phyloP scores from a whole-genome alignment of 2,888 invertebrate species.

The Augiades crinisus region DNA sequence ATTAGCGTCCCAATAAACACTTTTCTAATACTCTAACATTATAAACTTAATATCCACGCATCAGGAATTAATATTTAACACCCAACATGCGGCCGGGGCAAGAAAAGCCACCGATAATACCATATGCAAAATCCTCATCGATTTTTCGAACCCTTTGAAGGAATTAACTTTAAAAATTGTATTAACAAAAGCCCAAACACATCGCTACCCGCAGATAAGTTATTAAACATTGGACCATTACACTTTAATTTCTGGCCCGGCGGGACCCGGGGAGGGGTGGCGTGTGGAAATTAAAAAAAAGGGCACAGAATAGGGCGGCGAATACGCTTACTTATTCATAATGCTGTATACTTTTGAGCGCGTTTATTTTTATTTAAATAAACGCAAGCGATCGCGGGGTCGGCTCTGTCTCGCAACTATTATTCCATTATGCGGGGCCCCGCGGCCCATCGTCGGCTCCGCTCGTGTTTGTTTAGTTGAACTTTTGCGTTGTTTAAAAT shows the following conservation, averaged over 20 bases:
- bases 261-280: constrained; percentile 65
- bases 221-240: constrained; percentile 79
- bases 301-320: constrained; percentile 50
- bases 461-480: constrained; percentile 35
- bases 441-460: constrained; percentile 28
- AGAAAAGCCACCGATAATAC: constrained; percentile 5
- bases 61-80: background rate
- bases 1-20: constrained; percentile 11
- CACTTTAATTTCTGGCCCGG: constrained; percentile 74
- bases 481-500: constrained; percentile 45
- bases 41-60: constrained; percentile 12
- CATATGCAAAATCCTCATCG: constrained; percentile 33
- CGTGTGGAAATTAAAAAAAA: constrained; percentile 63
- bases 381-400: constrained; percentile 29
- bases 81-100: constrained; percentile 4
- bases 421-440: constrained; percentile 39
- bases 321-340: constrained; percentile 70
- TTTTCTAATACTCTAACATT: constrained; percentile 7
- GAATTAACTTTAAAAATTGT: constrained; percentile 69
- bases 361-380: constrained; percentile 61
- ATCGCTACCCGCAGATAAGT: constrained; percentile 72
- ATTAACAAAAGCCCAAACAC: constrained; percentile 72
- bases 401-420: constrained; percentile 37
- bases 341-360: constrained; percentile 26
- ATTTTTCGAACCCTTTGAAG: constrained; percentile 44